phyloP scores from a whole-genome alignment of 2,888 invertebrate species.

The Abrostola tripartita region DNA sequence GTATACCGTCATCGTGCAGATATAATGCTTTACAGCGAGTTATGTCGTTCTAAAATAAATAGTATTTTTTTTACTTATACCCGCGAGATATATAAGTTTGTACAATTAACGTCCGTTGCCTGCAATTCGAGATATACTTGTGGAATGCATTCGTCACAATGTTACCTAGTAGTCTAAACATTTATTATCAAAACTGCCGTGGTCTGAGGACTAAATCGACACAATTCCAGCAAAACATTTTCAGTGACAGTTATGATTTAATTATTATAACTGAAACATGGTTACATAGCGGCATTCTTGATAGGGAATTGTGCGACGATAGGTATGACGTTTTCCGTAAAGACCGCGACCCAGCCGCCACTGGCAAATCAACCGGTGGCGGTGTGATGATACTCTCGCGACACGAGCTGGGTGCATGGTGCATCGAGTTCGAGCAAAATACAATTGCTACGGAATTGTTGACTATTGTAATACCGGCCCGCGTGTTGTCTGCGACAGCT shows the following conservation, averaged over 20 bases:
- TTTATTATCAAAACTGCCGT: no score
- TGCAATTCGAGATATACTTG: no score
- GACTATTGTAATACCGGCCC: slow-evolving; percentile 12
- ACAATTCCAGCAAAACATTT: no score
- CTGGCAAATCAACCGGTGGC: slow-evolving; percentile 12
- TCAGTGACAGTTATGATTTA: slow-evolving; percentile 17
- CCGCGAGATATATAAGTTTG: no score
- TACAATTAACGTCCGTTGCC: no score
- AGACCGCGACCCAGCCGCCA: slow-evolving; percentile 9
- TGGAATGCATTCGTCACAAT: no score
- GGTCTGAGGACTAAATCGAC: no score
- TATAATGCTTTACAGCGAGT: no score
- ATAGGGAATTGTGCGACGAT: slow-evolving; percentile 10
- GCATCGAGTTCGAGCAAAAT: not conserved
- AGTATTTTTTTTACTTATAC: no score
- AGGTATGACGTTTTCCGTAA: slow-evolving; percentile 21
- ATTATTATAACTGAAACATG: slow-evolving; percentile 21
- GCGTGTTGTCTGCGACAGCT: slow-evolving; percentile 3
- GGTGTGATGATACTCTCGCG: slow-evolving; percentile 15
- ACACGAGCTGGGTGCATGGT: slow-evolving; percentile 12
- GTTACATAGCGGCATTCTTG: slow-evolving; percentile 9
- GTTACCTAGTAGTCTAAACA: no score
- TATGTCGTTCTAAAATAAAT: no score
- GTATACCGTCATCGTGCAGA: no score
- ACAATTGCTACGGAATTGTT: slow-evolving; percentile 8